A percentile compares a stretch with the other conserved stretches of the same genome.
Conservation (phyloP, 2,888 invertebrate genomes). For the Shargacucullia verbasci region DNA sequence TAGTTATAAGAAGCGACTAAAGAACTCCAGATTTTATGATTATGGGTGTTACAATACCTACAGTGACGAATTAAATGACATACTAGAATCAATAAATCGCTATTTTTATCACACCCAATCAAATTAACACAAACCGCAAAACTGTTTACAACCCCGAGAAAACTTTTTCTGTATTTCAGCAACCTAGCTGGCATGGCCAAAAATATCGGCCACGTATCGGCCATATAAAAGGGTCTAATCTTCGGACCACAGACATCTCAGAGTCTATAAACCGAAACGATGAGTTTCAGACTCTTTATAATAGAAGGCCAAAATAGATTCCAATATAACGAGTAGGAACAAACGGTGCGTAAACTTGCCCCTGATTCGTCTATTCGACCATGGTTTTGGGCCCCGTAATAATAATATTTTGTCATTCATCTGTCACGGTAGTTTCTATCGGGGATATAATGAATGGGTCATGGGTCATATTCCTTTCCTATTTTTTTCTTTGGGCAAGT, state of each 20-base stretch:
- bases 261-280: conserved; percentile 57
- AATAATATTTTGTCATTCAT: conserved; percentile 58
- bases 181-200: conserved; percentile 37
- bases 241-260: conserved; percentile 55
- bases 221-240: conserved; percentile 57
- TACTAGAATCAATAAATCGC: too few species aligned
- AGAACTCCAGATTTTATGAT: too few species aligned
- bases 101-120: too few species aligned
- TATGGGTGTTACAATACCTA: too few species aligned
- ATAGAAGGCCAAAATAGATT: conserved; percentile 71
- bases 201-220: conserved; percentile 54
- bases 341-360: conserved; percentile 64
- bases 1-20: too few species aligned
- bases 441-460: conserved; percentile 22
- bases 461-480: conserved; percentile 14
- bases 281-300: conserved; percentile 62
- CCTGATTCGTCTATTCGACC: conserved; percentile 67
- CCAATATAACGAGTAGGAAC: conserved; percentile 67
- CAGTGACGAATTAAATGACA: too few species aligned
- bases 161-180: conserved; percentile 37
- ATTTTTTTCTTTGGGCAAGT: conserved; percentile 10
- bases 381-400: conserved; percentile 65
- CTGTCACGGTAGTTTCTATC: conserved; percentile 32
- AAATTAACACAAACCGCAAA: conserved; percentile 32
- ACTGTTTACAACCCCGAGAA: conserved; percentile 32